Evolutionary conservation across 2,113 vertebrate genomes (phyloP).

Genomic region (Hippoglossus stenolepis): DNA sequence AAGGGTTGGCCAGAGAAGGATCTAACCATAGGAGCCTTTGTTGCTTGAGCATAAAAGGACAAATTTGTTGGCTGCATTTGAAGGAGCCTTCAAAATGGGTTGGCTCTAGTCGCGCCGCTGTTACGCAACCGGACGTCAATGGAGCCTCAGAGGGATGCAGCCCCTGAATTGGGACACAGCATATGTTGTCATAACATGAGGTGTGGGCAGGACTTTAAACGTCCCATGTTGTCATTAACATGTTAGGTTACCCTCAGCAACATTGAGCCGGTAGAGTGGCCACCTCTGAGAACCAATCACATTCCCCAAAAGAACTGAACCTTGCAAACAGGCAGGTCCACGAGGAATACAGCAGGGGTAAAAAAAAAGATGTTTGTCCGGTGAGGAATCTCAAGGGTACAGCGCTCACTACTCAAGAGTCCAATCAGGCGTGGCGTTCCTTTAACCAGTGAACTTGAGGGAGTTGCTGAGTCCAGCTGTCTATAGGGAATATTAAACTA

Average conservation of each 20-base stretch:
- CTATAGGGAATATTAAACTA: slow-evolving; percentile 29
- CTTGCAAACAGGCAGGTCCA: slow-evolving; percentile 48
- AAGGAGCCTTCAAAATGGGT: too few species aligned
- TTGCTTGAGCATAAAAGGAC: too few species aligned
- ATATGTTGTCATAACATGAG: too few species aligned
- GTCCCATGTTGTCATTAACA: slow-evolving; percentile 6
- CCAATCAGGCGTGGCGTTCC: slow-evolving; percentile 57
- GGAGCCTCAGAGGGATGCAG: too few species aligned
- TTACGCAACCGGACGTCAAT: too few species aligned
- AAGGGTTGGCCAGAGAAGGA: too few species aligned
- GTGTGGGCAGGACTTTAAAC: not conserved
- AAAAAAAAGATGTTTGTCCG: slow-evolving; percentile 68
- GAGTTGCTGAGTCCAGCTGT: slow-evolving; percentile 41
- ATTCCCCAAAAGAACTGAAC: slow-evolving; percentile 37
- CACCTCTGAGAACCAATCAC: slow-evolving; percentile 49
- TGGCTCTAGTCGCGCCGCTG: too few species aligned
- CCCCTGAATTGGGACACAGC: too few species aligned
- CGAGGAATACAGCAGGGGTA: slow-evolving; percentile 28
- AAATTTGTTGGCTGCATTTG: too few species aligned
- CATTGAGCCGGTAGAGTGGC: slow-evolving; percentile 8
- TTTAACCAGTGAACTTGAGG: slow-evolving; percentile 43
- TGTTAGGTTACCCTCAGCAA: not conserved
- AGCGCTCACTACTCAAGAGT: slow-evolving; percentile 57
- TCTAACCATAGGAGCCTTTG: too few species aligned
- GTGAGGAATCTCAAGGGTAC: slow-evolving; percentile 39